Evolutionary conservation across 2,113 vertebrate species (phyloP), one percentile per base, ranked within the genome.

Genomic region (Philantomba maxwellii): DNA sequence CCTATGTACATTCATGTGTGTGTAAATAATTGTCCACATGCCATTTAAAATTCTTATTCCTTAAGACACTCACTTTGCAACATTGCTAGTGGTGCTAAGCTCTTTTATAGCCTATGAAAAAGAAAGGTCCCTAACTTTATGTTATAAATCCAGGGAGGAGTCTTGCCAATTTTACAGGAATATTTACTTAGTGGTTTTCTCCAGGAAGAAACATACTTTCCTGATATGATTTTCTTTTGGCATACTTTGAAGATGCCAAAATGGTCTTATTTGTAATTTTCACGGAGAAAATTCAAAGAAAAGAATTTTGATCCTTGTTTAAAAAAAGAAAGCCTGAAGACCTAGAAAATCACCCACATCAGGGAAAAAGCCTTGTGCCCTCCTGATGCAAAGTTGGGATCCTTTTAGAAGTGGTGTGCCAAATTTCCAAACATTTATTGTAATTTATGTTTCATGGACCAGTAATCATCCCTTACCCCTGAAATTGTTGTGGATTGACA

Each of bases 371-470:
- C 5, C 7, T 12, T 51, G 23, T 81, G 12, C 15, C 86, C 70
- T 89, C 60, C 15, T 21, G 5, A 30, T 85, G 23, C 60, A 93
- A 39, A 96, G 4, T 78, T 53, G 81, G 17, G 57, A 78, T 81
- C 13, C 0, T 78, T 92, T 88, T 28, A 39, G 77, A 92, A 96
- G 58, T 8, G 7, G 19, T 26, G 47, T 66, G 66, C 91, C 81
- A 85, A 96, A 77, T 91, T 92, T 95, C 47, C 10, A 94, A 70
- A 60, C 33, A 39, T 62, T 97, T 85, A 82, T 47, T 94, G 36
- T 94, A 78, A 98, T 93, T 97, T 94, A 53, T 80, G 82, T 96
- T 91, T 95, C 93, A 86, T 86, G 88, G 94, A 47, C 78, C 51
- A 89, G 51, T 89, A 91, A 87, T 95, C 86, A 95, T 83, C 73